Percentiles rank a stretch among this genome's conserved stretches.
phyloP scores from a whole-genome alignment of 2,888 invertebrate genomes.

The Amphiduros pacificus region DNA sequence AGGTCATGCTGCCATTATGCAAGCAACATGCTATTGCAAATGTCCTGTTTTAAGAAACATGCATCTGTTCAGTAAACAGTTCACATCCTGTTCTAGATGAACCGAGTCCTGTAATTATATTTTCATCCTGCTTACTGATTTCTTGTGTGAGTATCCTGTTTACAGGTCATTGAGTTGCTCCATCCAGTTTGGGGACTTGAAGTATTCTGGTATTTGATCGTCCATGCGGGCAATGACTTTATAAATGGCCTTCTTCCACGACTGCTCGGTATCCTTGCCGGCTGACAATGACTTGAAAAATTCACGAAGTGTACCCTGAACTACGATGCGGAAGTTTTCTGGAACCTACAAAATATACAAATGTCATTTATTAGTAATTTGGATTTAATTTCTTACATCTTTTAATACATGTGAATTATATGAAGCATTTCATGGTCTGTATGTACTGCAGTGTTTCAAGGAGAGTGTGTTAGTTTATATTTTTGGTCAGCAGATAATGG shows the following conservation, averaged over 20 bases:
- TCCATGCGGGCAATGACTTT: constrained; percentile 99
- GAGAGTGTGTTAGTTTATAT: no score
- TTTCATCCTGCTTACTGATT: no score
- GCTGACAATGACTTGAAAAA: constrained; percentile 98
- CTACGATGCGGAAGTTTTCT: constrained; percentile 92
- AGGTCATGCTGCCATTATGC: no score
- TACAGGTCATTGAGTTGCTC: constrained; percentile 78
- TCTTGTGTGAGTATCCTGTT: neutral
- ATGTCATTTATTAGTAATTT: neutral
- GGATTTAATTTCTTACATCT: neutral
- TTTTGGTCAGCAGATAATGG: no score
- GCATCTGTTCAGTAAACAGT: no score
- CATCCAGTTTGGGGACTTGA: constrained; percentile 99
- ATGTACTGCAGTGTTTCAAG: neutral
- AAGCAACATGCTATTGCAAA: no score
- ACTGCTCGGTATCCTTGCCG: constrained; percentile 94
- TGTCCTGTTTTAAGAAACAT: no score
- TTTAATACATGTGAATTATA: neutral
- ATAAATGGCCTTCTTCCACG: constrained; percentile 99
- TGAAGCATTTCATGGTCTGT: neutral
- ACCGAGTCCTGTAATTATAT: no score
- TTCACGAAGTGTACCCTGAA: constrained; percentile 96
- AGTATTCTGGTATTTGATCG: constrained; percentile 98
- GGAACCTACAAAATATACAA: constrained; percentile 77
- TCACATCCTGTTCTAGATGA: no score